Base-by-base conservation (phyloP, 2,113 vertebrate species). In the Muntiacus muntjak region DNA sequence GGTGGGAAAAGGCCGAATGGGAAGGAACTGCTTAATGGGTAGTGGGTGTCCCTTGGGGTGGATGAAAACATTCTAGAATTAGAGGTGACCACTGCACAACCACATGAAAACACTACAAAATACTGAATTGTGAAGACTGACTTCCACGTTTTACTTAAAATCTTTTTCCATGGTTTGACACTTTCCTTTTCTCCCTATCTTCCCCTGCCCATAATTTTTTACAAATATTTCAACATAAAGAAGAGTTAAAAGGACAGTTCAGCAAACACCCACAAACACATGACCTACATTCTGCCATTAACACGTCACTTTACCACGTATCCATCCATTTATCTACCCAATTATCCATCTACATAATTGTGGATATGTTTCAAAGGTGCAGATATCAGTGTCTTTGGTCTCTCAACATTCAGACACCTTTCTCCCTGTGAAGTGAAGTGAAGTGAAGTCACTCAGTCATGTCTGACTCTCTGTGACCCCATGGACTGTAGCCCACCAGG, bases 141-240 rank as follows among this genome's bases (percentile, higher is more conserved):
- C 89, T 81, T 74, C 30, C 2, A 50, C 58, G n/a, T 85, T 91
- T 40, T 40, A 58, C 50, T 85, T 52, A 85, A 82, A n/a, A 94
- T 30, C 14, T 7, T 81, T 76, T 50, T 67, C 54, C 7, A 10
- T 50, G 78, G 17, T 62, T 74, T 95, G 36, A 74, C 8, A 36
- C 7, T 8, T 21, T 89, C 43, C 4, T 94, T 71, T 85, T 81
- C 50, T 79, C 19, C 83, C 11, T 64, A 9, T 55, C 26, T 79
- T 54, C 26, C 55, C n/a, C 64, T 12, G 28, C 45, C 6, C 47
- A 52, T 60, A 87, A 45, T 84, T 89, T 91, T 47, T 64, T 43
- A 87, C 0, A 26, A 88, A 84, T 57, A 92, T 58, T 84, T 91
- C 76, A 67, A 84, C 33, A 55, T 19, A 84, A 1, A 36, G 10